Percentiles rank a stretch among this genome's conserved stretches.
Conservation (phyloP, 2,888 invertebrate species). For the Pammene fasciana region DNA sequence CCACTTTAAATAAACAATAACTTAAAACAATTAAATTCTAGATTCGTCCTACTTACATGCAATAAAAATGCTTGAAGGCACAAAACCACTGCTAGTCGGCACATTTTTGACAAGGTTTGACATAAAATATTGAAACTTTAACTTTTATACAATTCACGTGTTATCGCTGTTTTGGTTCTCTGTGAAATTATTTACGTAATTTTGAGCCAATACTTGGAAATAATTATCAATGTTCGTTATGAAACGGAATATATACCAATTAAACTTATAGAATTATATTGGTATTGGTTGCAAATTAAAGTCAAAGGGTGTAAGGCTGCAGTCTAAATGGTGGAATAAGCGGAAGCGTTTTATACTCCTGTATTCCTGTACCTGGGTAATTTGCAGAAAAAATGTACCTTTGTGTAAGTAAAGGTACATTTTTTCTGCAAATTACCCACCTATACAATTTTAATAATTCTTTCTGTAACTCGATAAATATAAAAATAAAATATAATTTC, state of each 20-base stretch:
- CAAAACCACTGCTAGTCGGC: slow-evolving; percentile 11
- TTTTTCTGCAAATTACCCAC: too few relatives aligned
- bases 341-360: neutral
- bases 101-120: slow-evolving; percentile 21
- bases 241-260: slow-evolving; percentile 16
- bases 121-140: slow-evolving; percentile 22
- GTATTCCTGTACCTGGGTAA: too few relatives aligned
- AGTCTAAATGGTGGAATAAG: neutral
- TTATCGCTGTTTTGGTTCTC: slow-evolving; percentile 22
- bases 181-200: slow-evolving; percentile 32
- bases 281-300: slow-evolving; percentile 1
- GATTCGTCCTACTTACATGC: slow-evolving; percentile 23
- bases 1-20: neutral
- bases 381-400: too few relatives aligned
- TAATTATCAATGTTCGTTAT: slow-evolving; percentile 32
- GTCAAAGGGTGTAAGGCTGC: neutral
- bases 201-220: slow-evolving; percentile 24
- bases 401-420: too few relatives aligned
- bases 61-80: slow-evolving; percentile 30
- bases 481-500: too few relatives aligned
- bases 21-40: neutral
- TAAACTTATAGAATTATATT: neutral
- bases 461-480: too few relatives aligned
- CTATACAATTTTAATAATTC: too few relatives aligned
- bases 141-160: slow-evolving; percentile 34